Base-by-base conservation (phyloP, 2,888 invertebrate species). In the Drosophila eohydei region DNA sequence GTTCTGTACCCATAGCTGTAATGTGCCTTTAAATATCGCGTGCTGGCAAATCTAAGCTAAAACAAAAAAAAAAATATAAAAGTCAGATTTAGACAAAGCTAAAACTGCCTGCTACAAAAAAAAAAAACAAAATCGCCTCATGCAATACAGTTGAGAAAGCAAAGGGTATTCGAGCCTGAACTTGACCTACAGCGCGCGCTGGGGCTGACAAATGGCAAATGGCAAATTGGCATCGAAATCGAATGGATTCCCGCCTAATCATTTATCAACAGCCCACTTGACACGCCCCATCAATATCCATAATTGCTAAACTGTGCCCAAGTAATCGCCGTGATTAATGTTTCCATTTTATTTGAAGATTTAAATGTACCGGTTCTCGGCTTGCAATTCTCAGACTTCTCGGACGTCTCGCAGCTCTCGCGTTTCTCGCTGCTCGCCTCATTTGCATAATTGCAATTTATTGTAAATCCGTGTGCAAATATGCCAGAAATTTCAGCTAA, bases 391-490 rank as follows among this genome's bases (percentile, higher is more conserved):
- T 48, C 28, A n/a, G 26, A 43, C 21, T 44, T 32, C 48, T 30
- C 54, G 38, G 34, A 48, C 28, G 34, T 63, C 46, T 51, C 54
- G 16, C 36, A 12, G 58, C 26, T 69, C n/a, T 58, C 68, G 32
- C 40, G 61, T 30, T 64, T 59, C 56, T 67, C 48, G 60, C 44
- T 59, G 26, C 46, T 59, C 43, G 52, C 34, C 58, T 64, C 58
- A 86, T 87, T 87, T 87, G 83, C 89, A 87, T 87, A 87, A 87
- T 87, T 88, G 86, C 87, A 84, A 84, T 88, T 87, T 84, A 71
- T 82, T 87, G 86, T 87, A 83, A 86, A 78, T 74, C 86, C 78
- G 82, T 75, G 85, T 83, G 85, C 80, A 85, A 85, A 80, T 74
- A 85, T 83, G 81, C 81, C 66, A 88, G 72, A 85, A 83, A 88